Base-by-base conservation (phyloP, 2,888 invertebrate genomes). In the Augiades crinisus region DNA sequence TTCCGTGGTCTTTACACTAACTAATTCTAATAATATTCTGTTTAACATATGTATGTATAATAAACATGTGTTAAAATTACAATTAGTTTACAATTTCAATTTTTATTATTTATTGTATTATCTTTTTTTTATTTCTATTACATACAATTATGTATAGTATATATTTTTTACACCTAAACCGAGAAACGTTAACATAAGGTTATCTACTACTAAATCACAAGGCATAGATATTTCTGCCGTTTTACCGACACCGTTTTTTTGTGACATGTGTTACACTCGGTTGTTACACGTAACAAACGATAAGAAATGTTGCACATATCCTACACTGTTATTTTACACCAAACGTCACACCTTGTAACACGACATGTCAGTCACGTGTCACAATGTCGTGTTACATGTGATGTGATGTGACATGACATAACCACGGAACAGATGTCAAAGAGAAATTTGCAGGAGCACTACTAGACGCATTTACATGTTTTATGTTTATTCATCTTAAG, bases 1-100 rank as follows among this genome's bases (percentile, higher is more conserved):
- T 60, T 67, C 68, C 61, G 68, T 72, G 65, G 70, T 76, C 68
- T 74, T 72, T 68, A 73, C 67, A 71, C 68, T 73, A 73, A 65
- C 63, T 66, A 67, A 66, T 60, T 70, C 61, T 56, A 47, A 50
- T 60, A 55, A 60, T 59, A 57, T 40, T 49, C 54, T 51, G 41
- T 58, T 58, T 58, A 46, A 53, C 30, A 47, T 36, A 44, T 38
- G 37, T 44, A 51, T 56, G 17, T 54, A 54, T 55, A 57, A 59
- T 60, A 57, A 30, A 56, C 54, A 61, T 63, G 58, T 57, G 55
- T 71, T 73, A 69, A 54, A 59, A 55, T 69, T 65, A 65, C 60
- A 60, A 67, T 72, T 67, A 71, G 62, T 73, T 70, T 69, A 73
- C 67, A 72, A 55, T 64, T 63, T 65, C 68, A 56, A 64, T 64